Evolutionary conservation across 2,888 invertebrate species (phyloP).

Genomic region (Orthosia gracilis): DNA sequence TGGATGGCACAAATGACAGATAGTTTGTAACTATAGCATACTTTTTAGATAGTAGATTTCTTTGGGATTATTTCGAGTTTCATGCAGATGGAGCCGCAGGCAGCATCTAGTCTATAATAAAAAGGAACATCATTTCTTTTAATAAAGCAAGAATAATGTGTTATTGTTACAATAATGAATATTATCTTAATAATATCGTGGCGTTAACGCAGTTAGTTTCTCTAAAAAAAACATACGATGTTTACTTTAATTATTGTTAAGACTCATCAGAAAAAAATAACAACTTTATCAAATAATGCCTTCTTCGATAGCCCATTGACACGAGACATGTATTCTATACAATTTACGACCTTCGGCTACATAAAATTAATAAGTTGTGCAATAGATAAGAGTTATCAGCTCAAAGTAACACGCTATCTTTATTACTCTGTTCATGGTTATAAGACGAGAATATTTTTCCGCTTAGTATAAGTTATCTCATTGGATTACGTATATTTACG

Average conservation of each 20-base stretch:
- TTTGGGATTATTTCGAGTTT: too few species aligned
- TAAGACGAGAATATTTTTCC: conserved; percentile 15
- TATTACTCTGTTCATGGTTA: conserved; percentile 25
- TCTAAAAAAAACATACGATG: conserved; percentile 24
- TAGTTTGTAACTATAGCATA: too few species aligned
- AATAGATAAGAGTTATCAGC: conserved; percentile 48
- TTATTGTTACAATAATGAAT: conserved; percentile 14
- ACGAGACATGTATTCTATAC: conserved; percentile 5
- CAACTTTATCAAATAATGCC: conserved; percentile 32
- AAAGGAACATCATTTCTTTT: background rate
- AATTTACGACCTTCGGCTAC: conserved; percentile 1
- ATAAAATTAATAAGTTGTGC: conserved; percentile 31
- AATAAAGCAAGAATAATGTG: conserved; percentile 11
- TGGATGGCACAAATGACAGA: too few species aligned
- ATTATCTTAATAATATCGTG: conserved; percentile 31
- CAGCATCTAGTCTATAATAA: background rate
- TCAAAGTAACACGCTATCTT: conserved; percentile 35
- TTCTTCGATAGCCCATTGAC: conserved; percentile 18
- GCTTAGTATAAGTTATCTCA: conserved; percentile 11
- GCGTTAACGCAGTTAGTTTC: background rate
- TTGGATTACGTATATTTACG: conserved; percentile 18
- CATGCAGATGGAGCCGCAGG: too few species aligned
- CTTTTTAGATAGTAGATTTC: too few species aligned
- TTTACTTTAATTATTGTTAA: conserved; percentile 6
- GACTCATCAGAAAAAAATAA: conserved; percentile 16